Evolutionary conservation across 2,113 vertebrate genomes (phyloP).

Genomic region (Grammomys dolichurus): DNA sequence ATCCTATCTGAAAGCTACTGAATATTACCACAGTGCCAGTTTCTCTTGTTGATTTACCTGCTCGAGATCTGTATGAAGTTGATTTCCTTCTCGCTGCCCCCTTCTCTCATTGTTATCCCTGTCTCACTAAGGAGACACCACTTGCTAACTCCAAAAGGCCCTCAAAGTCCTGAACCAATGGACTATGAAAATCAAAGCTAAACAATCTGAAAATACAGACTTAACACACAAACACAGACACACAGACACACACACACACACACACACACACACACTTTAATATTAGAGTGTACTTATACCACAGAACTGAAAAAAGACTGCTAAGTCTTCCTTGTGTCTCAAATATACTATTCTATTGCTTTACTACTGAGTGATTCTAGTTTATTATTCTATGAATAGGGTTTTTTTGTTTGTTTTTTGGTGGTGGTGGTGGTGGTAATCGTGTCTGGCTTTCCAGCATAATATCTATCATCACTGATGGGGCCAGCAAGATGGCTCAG

Average conservation of each 20-base stretch:
- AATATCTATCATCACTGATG: not conserved
- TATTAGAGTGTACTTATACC: not conserved
- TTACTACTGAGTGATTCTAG: not conserved
- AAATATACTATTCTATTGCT: not conserved
- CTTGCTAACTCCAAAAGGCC: slow-evolving; percentile 32
- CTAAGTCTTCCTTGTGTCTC: not conserved
- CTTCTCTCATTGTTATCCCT: slow-evolving; percentile 5
- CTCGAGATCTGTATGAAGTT: slow-evolving; percentile 37
- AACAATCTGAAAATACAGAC: slow-evolving; percentile 16
- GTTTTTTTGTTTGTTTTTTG: not conserved
- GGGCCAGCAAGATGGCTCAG: not conserved
- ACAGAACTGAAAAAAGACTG: slow-evolving; percentile 32
- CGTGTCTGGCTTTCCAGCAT: not conserved
- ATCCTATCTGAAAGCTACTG: slow-evolving; percentile 15
- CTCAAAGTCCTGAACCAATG: slow-evolving; percentile 32
- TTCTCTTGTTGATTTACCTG: slow-evolving; percentile 53
- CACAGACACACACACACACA: not conserved
- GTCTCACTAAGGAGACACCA: slow-evolving; percentile 47
- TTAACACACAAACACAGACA: not conserved
- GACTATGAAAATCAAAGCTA: slow-evolving; percentile 37
- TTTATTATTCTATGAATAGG: slow-evolving; percentile 3
- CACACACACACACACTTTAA: not conserved
- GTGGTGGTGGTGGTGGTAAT: not conserved
- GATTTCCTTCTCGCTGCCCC: slow-evolving; percentile 57
- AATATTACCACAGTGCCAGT: not conserved